Percentiles rank a stretch among this genome's conserved stretches.
These are phyloP conservation scores for Sminthopsis crassicaudata DNA, from an alignment of 2,113 vertebrate genomes.

Conservation along the genomic window DNA sequence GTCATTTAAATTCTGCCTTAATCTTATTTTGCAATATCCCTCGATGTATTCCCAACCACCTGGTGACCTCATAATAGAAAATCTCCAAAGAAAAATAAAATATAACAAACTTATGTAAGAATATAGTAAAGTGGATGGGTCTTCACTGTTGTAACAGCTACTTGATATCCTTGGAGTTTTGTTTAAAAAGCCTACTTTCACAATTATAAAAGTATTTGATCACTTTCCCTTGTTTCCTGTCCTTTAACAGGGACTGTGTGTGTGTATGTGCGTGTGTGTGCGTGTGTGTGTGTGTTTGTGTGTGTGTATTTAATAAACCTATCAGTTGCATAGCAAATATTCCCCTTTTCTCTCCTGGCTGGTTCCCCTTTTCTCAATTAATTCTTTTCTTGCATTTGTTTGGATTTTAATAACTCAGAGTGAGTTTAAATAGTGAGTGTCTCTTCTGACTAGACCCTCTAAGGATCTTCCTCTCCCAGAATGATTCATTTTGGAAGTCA, in stretches of 20 bases:
- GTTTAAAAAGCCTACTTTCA: neutral
- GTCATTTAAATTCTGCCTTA: neutral
- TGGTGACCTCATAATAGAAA: neutral
- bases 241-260: neutral
- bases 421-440: too few species aligned
- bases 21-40: neutral
- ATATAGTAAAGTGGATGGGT: neutral
- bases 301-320: neutral
- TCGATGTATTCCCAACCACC: neutral
- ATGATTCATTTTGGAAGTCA: too few species aligned
- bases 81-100: neutral
- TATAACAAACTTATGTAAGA: neutral
- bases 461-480: too few species aligned
- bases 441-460: too few species aligned
- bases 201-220: neutral
- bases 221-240: neutral
- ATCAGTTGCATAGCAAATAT: neutral
- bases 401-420: too few species aligned
- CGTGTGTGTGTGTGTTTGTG: too few species aligned
- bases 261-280: too few species aligned
- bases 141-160: neutral
- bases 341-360: neutral
- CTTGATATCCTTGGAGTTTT: neutral
- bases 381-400: neutral
- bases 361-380: neutral